Evolutionary conservation across 2,888 invertebrate genomes (phyloP).

Genomic region (Lymantria dispar): DNA sequence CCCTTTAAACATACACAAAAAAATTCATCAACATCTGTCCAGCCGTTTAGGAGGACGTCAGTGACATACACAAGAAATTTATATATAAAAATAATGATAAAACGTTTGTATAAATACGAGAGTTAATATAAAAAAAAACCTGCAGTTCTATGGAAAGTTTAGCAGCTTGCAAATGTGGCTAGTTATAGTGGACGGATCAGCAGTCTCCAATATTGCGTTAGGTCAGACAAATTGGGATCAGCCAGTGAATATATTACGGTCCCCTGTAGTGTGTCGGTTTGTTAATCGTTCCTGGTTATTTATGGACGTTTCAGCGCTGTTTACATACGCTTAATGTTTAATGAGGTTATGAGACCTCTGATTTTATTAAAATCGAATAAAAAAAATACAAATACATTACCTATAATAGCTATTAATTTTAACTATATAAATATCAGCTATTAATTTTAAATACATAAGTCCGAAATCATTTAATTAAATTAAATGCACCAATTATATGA

Average conservation of each 20-base stretch:
- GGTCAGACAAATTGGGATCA: slow-evolving; percentile 81
- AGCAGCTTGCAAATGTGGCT: slow-evolving; percentile 44
- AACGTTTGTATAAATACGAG: background rate
- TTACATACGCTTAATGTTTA: slow-evolving; percentile 37
- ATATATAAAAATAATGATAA: no score
- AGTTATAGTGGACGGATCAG: slow-evolving; percentile 48
- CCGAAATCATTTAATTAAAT: no score
- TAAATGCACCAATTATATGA: no score
- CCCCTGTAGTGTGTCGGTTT: slow-evolving; percentile 69
- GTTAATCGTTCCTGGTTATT: slow-evolving; percentile 79
- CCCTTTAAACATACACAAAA: no score
- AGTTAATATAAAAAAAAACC: background rate
- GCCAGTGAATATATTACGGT: slow-evolving; percentile 79
- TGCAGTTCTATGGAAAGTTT: slow-evolving; percentile 17
- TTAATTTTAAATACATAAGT: no score
- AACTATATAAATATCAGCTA: no score
- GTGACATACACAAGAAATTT: no score
- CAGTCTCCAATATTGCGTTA: slow-evolving; percentile 72
- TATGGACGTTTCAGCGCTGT: slow-evolving; percentile 53
- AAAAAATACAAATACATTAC: background rate
- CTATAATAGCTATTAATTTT: no score
- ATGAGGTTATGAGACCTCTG: slow-evolving; percentile 19
- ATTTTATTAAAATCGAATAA: background rate
- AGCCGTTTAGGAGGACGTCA: no score
- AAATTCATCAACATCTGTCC: no score